These are phyloP conservation scores for Spilarctia lutea DNA, from an alignment of 2,888 invertebrate species.

Conservation along the genomic window DNA sequence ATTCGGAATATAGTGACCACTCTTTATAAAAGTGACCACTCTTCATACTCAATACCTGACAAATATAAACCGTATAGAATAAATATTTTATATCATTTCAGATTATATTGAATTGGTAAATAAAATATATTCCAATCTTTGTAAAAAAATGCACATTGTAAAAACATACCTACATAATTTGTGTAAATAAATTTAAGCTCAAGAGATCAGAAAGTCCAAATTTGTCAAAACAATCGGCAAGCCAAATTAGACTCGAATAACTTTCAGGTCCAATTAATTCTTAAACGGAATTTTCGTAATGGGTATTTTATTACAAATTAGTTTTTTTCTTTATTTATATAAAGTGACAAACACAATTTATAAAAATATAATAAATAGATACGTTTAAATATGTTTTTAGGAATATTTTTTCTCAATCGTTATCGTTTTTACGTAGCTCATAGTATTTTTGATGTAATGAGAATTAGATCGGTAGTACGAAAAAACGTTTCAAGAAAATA, in stretches of 20 bases:
- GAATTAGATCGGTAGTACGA: no score
- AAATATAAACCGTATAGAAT: not conserved
- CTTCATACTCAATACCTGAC: not conserved
- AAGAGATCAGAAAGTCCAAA: slow-evolving; percentile 46
- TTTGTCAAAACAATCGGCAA: slow-evolving; percentile 43
- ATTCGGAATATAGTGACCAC: no score
- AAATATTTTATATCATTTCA: not conserved
- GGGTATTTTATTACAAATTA: slow-evolving; percentile 40
- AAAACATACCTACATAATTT: not conserved
- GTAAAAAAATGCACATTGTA: not conserved
- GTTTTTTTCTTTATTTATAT: not conserved
- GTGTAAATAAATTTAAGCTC: not conserved
- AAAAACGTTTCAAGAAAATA: no score
- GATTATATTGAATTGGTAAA: not conserved
- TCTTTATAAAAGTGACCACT: no score
- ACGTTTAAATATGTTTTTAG: no score
- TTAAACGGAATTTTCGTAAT: slow-evolving; percentile 52
- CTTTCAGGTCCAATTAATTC: slow-evolving; percentile 57
- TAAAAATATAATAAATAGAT: no score
- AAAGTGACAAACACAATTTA: no score
- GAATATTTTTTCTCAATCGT: no score
- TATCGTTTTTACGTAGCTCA: no score
- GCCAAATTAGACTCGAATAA: slow-evolving; percentile 6
- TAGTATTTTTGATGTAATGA: no score
- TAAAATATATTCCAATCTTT: not conserved